Conservation (phyloP, 2,888 invertebrate species). For the Drosophila rellima region DNA sequence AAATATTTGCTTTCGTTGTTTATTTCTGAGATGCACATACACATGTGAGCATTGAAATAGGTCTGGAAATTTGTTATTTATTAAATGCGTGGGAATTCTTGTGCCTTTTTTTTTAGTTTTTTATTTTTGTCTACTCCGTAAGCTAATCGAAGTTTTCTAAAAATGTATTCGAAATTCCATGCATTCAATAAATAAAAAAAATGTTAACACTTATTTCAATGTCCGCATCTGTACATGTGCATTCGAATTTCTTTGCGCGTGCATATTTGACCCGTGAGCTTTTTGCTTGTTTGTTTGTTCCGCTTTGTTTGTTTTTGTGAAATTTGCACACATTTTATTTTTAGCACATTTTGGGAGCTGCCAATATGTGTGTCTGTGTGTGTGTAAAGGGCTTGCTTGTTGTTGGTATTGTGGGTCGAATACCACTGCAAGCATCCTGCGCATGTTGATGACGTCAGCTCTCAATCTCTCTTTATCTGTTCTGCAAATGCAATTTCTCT, state of each 20-base stretch:
- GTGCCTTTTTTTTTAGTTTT: too few relatives aligned
- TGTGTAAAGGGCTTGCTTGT: slow-evolving; percentile 15
- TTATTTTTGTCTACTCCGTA: too few relatives aligned
- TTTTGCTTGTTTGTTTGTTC: slow-evolving; percentile 24
- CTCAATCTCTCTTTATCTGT: slow-evolving; percentile 1
- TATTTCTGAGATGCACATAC: background rate
- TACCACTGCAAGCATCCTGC: slow-evolving; percentile 34
- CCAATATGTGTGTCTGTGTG: background rate
- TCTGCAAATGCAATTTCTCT: slow-evolving; percentile 51
- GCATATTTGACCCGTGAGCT: slow-evolving; percentile 46
- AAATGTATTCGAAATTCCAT: too few relatives aligned
- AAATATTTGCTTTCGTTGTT: background rate
- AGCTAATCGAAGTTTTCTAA: too few relatives aligned
- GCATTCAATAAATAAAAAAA: too few relatives aligned
- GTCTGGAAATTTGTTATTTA: too few relatives aligned
- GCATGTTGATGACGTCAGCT: slow-evolving; percentile 38
- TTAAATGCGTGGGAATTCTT: too few relatives aligned
- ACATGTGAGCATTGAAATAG: too few relatives aligned
- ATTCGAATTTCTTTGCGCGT: slow-evolving; percentile 5
- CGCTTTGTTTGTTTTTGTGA: slow-evolving; percentile 23
- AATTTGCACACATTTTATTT: slow-evolving; percentile 54
- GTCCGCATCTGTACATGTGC: too few relatives aligned
- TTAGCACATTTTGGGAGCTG: slow-evolving; percentile 51
- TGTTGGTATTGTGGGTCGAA: slow-evolving; percentile 18
- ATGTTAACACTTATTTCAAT: too few relatives aligned